phyloP scores from a whole-genome alignment of 2,888 invertebrate species.

The Tetheella fluctuosa region DNA sequence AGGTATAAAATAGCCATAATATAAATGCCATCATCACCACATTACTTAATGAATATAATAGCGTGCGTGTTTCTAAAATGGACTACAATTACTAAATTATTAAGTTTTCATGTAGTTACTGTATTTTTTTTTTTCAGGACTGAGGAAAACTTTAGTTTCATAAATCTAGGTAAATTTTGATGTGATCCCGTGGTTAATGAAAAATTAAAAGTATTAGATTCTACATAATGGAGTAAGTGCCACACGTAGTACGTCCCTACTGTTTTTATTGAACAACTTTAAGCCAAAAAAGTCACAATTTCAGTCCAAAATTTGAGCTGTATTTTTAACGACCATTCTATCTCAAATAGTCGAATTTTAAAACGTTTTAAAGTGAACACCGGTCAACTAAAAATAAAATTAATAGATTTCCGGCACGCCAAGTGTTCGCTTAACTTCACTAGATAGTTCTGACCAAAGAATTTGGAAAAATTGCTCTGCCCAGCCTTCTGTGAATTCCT shows the following conservation, averaged over 20 bases:
- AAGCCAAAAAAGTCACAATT: not conserved
- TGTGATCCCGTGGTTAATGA: no score
- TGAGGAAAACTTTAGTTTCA: not conserved
- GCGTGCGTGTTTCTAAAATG: not conserved
- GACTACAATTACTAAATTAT: not conserved
- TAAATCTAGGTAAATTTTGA: not conserved
- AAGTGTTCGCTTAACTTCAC: not conserved
- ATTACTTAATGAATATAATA: not conserved
- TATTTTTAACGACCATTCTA: not conserved
- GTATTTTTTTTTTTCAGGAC: not conserved
- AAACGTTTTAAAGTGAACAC: not conserved
- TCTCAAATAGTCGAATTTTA: not conserved
- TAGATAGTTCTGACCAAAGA: slow-evolving; percentile 9
- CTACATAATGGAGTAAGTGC: no score
- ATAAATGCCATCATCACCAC: not conserved
- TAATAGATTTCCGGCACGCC: not conserved
- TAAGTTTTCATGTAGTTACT: not conserved
- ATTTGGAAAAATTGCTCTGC: slow-evolving; percentile 30
- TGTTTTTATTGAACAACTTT: not conserved
- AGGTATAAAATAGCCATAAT: not conserved
- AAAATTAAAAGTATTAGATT: no score
- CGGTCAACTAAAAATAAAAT: not conserved
- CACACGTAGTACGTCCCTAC: no score
- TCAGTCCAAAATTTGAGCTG: not conserved
- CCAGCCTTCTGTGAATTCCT: slow-evolving; percentile 30